phyloP scores from a whole-genome alignment of 2,888 invertebrate genomes.

The Epinotia nisella region DNA sequence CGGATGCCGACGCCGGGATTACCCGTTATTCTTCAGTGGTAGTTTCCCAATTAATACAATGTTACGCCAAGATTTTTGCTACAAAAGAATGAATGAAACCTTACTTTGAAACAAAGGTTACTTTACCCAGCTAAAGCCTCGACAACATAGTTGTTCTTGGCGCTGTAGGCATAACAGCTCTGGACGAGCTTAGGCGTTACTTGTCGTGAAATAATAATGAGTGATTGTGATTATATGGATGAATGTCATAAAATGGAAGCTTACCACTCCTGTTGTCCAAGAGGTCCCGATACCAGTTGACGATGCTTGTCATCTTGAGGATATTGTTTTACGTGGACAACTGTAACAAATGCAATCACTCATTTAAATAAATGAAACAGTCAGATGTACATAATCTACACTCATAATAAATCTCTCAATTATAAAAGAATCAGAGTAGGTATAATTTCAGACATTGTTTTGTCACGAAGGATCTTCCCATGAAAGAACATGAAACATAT shows the following conservation, averaged over 20 bases:
- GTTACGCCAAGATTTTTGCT: not conserved
- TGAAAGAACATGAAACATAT: no score
- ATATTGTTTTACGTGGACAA: slow-evolving; percentile 66
- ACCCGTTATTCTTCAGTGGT: not conserved
- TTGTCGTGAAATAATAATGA: not conserved
- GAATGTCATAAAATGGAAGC: slow-evolving; percentile 54
- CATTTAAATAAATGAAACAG: not conserved
- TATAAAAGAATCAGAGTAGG: no score
- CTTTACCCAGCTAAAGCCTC: not conserved
- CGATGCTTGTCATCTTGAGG: slow-evolving; percentile 85
- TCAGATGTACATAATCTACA: not conserved
- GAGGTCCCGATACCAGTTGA: slow-evolving; percentile 88
- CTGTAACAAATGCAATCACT: slow-evolving; percentile 71
- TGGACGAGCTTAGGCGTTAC: not conserved
- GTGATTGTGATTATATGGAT: not conserved
- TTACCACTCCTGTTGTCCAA: slow-evolving; percentile 90
- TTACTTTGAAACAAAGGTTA: not conserved
- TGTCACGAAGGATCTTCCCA: no score
- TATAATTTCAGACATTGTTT: no score
- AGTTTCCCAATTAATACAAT: not conserved
- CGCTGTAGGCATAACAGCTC: not conserved
- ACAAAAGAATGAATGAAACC: not conserved
- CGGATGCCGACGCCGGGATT: not conserved
- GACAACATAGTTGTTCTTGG: not conserved
- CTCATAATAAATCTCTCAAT: no score